These are phyloP conservation scores for Scrobipalpa atriplicella DNA, from an alignment of 2,888 invertebrate genomes.

Conservation along the genomic window DNA sequence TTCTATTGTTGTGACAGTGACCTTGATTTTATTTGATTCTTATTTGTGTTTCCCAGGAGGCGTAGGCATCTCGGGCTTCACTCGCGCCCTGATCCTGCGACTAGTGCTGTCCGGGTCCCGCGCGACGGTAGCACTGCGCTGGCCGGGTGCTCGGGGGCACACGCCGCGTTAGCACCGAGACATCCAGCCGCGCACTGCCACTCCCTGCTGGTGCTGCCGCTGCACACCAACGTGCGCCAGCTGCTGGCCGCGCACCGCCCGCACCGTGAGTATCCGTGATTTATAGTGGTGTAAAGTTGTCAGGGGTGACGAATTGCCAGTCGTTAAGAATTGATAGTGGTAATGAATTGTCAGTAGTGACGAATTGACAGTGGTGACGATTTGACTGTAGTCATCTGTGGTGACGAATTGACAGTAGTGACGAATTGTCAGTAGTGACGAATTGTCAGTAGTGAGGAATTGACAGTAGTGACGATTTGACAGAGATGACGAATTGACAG, in stretches of 20 bases:
- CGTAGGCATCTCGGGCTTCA: slow-evolving; percentile 92
- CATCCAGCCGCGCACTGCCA: slow-evolving; percentile 82
- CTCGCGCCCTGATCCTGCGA: slow-evolving; percentile 92
- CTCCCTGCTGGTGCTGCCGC: slow-evolving; percentile 88
- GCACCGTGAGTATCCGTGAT: slow-evolving; percentile 54
- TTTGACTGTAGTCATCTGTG: too few species aligned
- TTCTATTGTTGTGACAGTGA: too few species aligned
- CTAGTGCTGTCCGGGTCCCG: slow-evolving; percentile 94
- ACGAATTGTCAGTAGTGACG: too few species aligned
- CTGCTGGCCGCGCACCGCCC: slow-evolving; percentile 84
- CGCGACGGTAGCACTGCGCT: slow-evolving; percentile 87
- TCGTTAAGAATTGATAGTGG: neutral
- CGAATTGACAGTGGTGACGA: too few species aligned
- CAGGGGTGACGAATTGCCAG: too few species aligned
- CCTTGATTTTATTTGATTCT: too few species aligned
- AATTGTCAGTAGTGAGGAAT: too few species aligned
- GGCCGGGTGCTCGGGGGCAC: slow-evolving; percentile 68
- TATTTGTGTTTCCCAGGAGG: slow-evolving; percentile 75
- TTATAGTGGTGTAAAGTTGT: too few species aligned
- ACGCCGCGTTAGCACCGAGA: slow-evolving; percentile 84
- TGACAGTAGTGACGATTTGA: too few species aligned
- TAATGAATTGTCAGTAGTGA: neutral
- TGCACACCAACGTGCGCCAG: slow-evolving; percentile 88
- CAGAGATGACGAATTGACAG: too few species aligned
- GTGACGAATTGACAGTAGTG: too few species aligned